Evolutionary conservation across 1,140 invertebrate species (phyloP).

Genomic region (Philopotamus ludificatus): DNA sequence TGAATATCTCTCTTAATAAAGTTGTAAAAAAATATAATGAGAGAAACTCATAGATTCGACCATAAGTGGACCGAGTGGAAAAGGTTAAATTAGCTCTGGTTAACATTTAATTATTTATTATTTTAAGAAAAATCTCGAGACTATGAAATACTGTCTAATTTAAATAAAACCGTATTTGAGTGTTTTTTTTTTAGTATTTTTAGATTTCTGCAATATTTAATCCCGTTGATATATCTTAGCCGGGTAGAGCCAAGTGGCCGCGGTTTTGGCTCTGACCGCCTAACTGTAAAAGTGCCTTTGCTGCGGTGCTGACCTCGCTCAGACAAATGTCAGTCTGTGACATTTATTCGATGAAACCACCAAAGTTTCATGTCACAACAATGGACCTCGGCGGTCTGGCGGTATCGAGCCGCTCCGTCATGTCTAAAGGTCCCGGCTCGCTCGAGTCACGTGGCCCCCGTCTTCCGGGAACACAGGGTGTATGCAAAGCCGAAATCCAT

Average conservation of each 20-base stretch:
- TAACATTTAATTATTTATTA: too few species aligned
- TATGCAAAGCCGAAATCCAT: neutral
- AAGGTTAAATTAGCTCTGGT: too few species aligned
- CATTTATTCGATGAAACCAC: slow-evolving; percentile 22
- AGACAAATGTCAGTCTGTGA: slow-evolving; percentile 23
- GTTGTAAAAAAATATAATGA: too few species aligned
- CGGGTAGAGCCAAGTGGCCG: neutral
- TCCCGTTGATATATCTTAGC: neutral
- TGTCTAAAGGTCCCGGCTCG: neutral
- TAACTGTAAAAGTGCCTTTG: slow-evolving; percentile 2
- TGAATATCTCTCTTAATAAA: too few species aligned
- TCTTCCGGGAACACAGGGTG: too few species aligned
- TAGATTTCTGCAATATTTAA: neutral
- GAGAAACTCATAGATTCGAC: too few species aligned
- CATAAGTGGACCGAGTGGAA: too few species aligned
- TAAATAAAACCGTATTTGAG: too few species aligned
- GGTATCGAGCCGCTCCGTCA: neutral
- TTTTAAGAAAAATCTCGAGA: too few species aligned
- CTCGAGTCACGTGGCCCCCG: neutral
- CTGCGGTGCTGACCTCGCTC: slow-evolving; percentile 6
- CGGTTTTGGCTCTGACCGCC: neutral
- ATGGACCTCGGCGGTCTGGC: slow-evolving; percentile 16
- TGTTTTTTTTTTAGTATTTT: too few species aligned
- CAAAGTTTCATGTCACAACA: slow-evolving; percentile 13
- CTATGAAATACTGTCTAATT: too few species aligned